These are phyloP conservation scores for Chaetoderma sp. DNA, from an alignment of 2,888 invertebrate genomes.

Conservation along the genomic window DNA sequence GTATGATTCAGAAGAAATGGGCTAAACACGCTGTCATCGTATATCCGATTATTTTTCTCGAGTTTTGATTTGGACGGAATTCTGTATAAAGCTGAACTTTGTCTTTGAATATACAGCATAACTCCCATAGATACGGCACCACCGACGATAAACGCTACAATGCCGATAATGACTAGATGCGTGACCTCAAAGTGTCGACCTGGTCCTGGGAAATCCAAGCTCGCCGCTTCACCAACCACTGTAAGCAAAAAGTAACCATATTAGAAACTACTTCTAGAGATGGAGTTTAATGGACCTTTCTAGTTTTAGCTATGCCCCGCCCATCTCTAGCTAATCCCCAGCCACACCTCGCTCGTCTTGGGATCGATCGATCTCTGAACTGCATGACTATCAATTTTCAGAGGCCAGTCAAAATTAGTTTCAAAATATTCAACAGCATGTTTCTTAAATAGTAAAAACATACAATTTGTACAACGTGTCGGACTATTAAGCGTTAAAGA, in stretches of 20 bases:
- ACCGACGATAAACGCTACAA: slow-evolving; percentile 45
- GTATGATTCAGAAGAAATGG: slow-evolving; percentile 23
- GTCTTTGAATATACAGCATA: slow-evolving; percentile 40
- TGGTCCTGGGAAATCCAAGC: slow-evolving; percentile 5
- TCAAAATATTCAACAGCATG: no score
- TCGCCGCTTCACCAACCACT: background rate
- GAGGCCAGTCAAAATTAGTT: no score
- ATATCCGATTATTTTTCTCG: slow-evolving; percentile 16
- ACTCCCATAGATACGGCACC: slow-evolving; percentile 42
- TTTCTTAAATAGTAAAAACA: no score
- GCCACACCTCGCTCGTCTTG: no score
- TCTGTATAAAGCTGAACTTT: slow-evolving; percentile 22
- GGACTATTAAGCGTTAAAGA: no score
- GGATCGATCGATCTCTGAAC: no score
- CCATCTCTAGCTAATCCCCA: no score
- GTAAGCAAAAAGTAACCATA: background rate
- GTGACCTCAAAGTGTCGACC: slow-evolving; percentile 19
- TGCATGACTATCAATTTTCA: no score
- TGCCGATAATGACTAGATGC: slow-evolving; percentile 45
- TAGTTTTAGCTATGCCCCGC: no score
- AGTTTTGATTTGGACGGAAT: slow-evolving; percentile 22
- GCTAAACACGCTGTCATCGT: slow-evolving; percentile 8
- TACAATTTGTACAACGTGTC: no score
- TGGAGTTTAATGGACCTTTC: no score
- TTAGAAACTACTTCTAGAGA: no score